Base-by-base conservation (phyloP, 1,140 invertebrate species). In the Megathymus violae region DNA sequence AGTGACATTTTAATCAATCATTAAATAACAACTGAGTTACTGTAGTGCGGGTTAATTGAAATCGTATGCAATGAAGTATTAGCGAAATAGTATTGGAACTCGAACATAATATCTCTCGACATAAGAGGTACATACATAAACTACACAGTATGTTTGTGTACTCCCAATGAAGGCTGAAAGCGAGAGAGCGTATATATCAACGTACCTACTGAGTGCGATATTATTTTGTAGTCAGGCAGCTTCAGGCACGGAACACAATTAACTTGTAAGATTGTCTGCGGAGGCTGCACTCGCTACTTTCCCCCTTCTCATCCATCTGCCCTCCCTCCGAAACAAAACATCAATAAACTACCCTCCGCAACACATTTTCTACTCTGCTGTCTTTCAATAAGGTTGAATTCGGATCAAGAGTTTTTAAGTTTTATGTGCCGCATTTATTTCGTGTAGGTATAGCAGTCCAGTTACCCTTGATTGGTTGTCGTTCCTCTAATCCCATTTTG, bases 391-490 rank as follows among this genome's bases (percentile, higher is more conserved):
- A 15, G 71, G 82, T 78, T 40, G 4, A 62, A 52, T 68, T 52
- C 79, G n/a, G 47, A 0, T 46, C 72, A 52, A 10, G n/a, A 0
- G 10, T 40, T 64, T 71, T 78, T 70, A 82, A 89, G 82, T 91
- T 91, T 89, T 89, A 89, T 88, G 85, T 82, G 83, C 71, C 82
- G 84, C 85, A 91, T 91, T 89, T 91, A 91, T 91, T 89, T 91
- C 78, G 78, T 80, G 86, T 91, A 91, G 88, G 85, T 91, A 91
- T 91, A 91, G 69, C 91, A 91, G 91, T 92, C 91, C 89, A 91
- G 89, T 92, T 91, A 91, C 87, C 91, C 91, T 92, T 92, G 91
- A 92, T 92, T 92, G 91, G 91, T 92, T 92, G 91, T 92, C 91
- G 91, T 91, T 91, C 86, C 82, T 88, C 88, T 92, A 92, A 92